Evolutionary conservation across 2,113 vertebrate genomes (phyloP).

Genomic region (Meriones unguiculatus): DNA sequence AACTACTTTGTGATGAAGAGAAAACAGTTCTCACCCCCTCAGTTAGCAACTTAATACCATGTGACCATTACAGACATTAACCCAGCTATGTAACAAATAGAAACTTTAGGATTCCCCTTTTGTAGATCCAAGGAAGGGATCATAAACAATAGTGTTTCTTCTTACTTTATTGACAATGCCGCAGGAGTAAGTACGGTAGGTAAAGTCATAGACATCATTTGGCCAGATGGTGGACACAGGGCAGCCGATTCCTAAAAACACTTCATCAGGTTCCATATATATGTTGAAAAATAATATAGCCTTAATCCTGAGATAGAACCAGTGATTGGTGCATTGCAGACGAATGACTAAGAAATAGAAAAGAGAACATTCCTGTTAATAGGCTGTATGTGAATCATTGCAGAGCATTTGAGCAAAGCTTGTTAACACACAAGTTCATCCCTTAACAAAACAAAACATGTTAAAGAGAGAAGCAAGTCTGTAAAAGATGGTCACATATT

Average conservation of each 20-base stretch:
- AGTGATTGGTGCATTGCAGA: neutral
- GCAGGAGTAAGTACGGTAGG: neutral
- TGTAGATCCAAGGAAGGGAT: neutral
- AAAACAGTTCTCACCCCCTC: neutral
- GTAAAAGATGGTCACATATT: neutral
- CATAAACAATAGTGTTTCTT: neutral
- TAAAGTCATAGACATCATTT: conserved; percentile 28
- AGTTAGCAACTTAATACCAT: neutral
- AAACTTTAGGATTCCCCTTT: neutral
- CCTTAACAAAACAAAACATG: neutral
- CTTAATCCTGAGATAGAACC: neutral
- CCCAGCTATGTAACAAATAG: neutral
- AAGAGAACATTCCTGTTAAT: neutral
- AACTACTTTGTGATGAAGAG: neutral
- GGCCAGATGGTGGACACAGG: fast-evolving
- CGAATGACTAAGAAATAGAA: neutral
- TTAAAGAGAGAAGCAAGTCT: neutral
- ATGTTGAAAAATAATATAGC: neutral
- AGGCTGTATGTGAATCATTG: neutral
- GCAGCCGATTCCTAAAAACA: neutral
- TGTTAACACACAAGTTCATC: neutral
- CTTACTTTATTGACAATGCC: conserved; percentile 43
- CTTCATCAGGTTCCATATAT: neutral
- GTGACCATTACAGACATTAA: neutral
- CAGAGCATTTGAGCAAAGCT: neutral